These are phyloP conservation scores for Indri indri DNA, from an alignment of 2,113 vertebrate species.

Conservation along the genomic window DNA sequence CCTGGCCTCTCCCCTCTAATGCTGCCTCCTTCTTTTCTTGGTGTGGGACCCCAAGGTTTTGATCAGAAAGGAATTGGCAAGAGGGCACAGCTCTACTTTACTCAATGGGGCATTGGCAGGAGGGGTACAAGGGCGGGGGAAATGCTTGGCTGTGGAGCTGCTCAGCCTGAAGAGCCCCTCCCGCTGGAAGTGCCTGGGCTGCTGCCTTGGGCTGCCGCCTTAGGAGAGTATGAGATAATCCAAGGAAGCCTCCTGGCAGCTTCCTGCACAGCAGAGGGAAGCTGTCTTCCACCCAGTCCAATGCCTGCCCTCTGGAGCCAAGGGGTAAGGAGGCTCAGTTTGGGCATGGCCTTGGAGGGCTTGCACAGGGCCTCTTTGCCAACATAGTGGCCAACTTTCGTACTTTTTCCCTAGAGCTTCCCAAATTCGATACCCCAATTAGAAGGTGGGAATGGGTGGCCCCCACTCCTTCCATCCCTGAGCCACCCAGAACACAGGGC, in stretches of 20 bases:
- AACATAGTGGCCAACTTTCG: neutral
- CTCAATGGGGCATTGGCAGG: neutral
- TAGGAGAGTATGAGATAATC: neutral
- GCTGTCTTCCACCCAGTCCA: neutral
- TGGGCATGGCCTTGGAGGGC: neutral
- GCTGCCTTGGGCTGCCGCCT: neutral
- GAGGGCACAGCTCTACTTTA: neutral
- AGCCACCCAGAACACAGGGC: neutral
- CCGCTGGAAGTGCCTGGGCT: neutral
- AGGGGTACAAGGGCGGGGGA: neutral
- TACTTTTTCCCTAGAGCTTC: neutral
- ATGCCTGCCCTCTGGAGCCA: neutral
- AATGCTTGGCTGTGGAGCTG: neutral
- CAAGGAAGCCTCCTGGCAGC: neutral
- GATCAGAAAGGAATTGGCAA: conserved; percentile 17
- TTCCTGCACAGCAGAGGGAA: neutral
- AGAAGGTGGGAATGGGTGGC: neutral
- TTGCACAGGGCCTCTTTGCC: neutral
- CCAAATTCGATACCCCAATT: neutral
- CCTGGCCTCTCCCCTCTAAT: conserved; percentile 52
- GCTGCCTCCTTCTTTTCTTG: conserved; percentile 57
- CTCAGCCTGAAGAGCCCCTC: neutral
- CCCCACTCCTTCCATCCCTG: neutral
- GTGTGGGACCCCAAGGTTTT: conserved; percentile 46
- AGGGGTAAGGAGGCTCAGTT: neutral